Percentiles rank a stretch among this genome's conserved stretches.
Evolutionary conservation across 92 coral and sea anemone species (phyloP).

Genomic region (Plumapathes pennacea): DNA sequence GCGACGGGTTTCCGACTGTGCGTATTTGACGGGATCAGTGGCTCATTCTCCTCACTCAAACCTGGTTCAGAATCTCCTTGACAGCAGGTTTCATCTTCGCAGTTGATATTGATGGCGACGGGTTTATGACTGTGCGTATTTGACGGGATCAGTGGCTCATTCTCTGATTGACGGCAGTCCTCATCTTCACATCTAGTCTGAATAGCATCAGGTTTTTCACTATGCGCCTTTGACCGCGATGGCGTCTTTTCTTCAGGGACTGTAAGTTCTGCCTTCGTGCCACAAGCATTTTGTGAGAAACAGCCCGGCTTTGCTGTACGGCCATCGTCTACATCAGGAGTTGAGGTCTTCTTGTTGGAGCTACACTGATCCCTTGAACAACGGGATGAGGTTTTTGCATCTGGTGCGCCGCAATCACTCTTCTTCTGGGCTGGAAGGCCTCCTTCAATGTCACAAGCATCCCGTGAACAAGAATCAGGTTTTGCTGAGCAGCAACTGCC

Average conservation of each 20-base stretch:
- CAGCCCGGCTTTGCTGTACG: background rate
- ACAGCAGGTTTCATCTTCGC: background rate
- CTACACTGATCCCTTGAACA: background rate
- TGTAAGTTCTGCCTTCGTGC: too few species aligned
- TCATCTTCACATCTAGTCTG: background rate
- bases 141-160: too few species aligned
- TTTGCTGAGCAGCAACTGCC: background rate
- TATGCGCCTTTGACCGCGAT: too few species aligned
- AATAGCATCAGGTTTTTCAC: slow-evolving; percentile 6
- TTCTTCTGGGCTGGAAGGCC: background rate
- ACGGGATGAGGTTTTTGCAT: background rate
- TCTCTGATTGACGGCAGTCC: background rate
- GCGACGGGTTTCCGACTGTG: slow-evolving; percentile 11
- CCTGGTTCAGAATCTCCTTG: background rate
- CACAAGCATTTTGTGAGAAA: too few species aligned
- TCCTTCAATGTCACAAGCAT: background rate
- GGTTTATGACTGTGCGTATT: too few species aligned
- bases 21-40: too few species aligned
- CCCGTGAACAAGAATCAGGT: background rate
- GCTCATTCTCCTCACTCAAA: too few species aligned
- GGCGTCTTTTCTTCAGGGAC: too few species aligned
- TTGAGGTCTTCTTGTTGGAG: background rate
- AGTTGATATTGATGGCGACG: slow-evolving; percentile 10
- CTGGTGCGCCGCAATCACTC: background rate
- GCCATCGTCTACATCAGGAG: background rate